These are phyloP conservation scores for Nomada goodeniana DNA, from an alignment of 2,888 invertebrate species.

Conservation along the genomic window DNA sequence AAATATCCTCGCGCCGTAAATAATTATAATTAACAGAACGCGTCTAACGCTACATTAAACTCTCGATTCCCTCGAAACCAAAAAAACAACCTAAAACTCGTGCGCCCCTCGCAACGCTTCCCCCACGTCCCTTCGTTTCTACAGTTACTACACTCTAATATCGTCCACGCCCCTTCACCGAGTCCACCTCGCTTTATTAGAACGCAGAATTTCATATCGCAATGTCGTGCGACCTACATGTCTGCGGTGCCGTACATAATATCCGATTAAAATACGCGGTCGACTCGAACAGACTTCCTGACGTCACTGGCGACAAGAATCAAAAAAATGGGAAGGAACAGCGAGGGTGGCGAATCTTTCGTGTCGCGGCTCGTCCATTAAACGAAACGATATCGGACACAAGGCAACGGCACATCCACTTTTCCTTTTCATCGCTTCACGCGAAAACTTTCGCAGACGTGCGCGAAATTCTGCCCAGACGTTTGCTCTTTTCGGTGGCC, in stretches of 20 bases:
- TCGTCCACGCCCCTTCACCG: not conserved
- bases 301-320: slow-evolving; percentile 22
- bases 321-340: not conserved
- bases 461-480: not conserved
- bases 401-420: not conserved
- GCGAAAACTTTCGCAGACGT: not conserved
- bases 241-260: not conserved
- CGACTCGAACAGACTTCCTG: slow-evolving; percentile 19
- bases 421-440: not conserved
- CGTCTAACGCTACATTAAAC: too few species aligned
- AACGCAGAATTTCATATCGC: slow-evolving; percentile 23
- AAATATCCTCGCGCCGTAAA: too few species aligned
- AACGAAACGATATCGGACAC: not conserved
- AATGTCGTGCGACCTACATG: slow-evolving; percentile 22
- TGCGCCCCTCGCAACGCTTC: not conserved
- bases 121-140: too few species aligned
- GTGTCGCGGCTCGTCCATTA: too few species aligned
- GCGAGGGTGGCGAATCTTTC: not conserved
- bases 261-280: slow-evolving; percentile 31
- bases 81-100: too few species aligned
- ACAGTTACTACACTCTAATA: not conserved
- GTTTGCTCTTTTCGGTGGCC: slow-evolving; percentile 25
- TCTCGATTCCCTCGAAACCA: too few species aligned
- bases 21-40: too few species aligned
- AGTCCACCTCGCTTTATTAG: not conserved